Conservation (phyloP, 2,113 vertebrate species). For the human region GRCh38 chr14:29181001-29181500, state of each 20-base stretch:
- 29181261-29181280: not conserved
- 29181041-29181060: not conserved
- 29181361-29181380: not conserved
- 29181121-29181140: not conserved
- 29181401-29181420: not conserved
- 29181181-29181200: not conserved
- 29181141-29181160: not conserved
- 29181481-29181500: not conserved
- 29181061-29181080: not conserved
- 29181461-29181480: not conserved
- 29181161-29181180: not conserved
- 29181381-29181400: constrained; percentile 22
- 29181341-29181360: constrained; percentile 11
- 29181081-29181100: not conserved
- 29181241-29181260: not conserved
- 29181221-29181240: not conserved
- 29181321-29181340: not conserved
- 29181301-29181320: not conserved
- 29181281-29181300: not conserved
- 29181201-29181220: not conserved
- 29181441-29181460: not conserved
- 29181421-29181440: not conserved
- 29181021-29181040: not conserved
- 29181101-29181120: not conserved
- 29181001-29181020: not conserved